phyloP scores from a whole-genome alignment of 2,797 vertebrate genomes.

The Myioborus melanocephalus region DNA sequence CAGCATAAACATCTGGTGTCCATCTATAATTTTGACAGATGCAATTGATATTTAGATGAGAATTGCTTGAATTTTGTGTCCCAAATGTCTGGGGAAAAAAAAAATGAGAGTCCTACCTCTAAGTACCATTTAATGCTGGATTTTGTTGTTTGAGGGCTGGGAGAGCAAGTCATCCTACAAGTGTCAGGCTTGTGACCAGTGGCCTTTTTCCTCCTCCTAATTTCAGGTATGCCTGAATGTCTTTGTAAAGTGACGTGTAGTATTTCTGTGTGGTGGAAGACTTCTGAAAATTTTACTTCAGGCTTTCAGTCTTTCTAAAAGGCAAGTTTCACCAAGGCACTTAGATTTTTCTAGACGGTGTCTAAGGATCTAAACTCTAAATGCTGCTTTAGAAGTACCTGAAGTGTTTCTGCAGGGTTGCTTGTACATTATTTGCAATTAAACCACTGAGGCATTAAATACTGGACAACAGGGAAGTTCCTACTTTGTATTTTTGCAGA shows the following conservation, averaged over 20 bases:
- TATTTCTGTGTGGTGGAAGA: not conserved
- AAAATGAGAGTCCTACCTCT: not conserved
- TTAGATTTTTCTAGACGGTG: not conserved
- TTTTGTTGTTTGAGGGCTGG: not conserved
- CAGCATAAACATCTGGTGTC: not conserved
- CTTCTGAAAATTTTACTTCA: not conserved
- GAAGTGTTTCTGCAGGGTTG: not conserved
- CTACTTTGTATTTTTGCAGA: not conserved
- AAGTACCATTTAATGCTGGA: not conserved
- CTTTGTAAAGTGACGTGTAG: not conserved
- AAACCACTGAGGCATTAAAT: not conserved
- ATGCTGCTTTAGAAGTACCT: not conserved
- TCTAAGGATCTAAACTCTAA: not conserved
- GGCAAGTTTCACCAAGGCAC: not conserved
- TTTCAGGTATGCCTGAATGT: not conserved
- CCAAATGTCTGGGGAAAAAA: not conserved
- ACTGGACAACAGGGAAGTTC: not conserved
- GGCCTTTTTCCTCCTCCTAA: not conserved
- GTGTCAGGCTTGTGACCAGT: not conserved
- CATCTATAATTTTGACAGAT: not conserved
- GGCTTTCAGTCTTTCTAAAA: not conserved
- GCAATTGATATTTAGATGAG: not conserved
- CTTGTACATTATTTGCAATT: accelerated
- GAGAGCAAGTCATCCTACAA: not conserved
- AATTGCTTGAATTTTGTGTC: not conserved